Percentiles rank a stretch among this genome's conserved stretches.
These are phyloP conservation scores for Euclidia mi DNA, from an alignment of 2,888 invertebrate species.

Conservation along the genomic window DNA sequence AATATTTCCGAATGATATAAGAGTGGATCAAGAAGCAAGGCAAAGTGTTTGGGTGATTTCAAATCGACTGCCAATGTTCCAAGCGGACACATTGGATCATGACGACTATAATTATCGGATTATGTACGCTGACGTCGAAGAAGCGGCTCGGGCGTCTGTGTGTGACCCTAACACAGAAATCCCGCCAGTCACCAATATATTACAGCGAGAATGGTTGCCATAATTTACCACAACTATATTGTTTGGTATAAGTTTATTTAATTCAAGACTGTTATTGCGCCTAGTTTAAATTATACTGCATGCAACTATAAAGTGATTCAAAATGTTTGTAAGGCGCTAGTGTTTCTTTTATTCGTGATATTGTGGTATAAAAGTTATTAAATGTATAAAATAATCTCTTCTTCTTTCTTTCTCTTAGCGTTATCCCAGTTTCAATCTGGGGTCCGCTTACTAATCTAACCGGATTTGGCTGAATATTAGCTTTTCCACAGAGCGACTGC, in stretches of 20 bases:
- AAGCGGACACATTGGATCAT: conserved; percentile 91
- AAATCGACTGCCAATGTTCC: conserved; percentile 93
- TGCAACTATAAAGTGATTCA: background rate
- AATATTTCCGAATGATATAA: conserved; percentile 95
- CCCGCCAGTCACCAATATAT: conserved; percentile 14
- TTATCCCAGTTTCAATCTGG: no score
- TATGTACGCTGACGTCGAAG: conserved; percentile 91
- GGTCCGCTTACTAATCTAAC: no score
- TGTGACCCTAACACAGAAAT: conserved; percentile 91
- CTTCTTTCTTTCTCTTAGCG: no score
- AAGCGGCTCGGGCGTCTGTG: conserved; percentile 91
- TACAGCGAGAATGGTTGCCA: conserved; percentile 60
- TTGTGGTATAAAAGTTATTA: no score
- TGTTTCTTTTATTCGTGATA: background rate
- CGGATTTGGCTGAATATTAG: no score
- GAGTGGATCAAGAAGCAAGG: conserved; percentile 92
- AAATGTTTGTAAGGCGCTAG: background rate
- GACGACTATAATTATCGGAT: conserved; percentile 93
- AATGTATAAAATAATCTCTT: no score
- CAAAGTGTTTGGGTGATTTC: conserved; percentile 94
- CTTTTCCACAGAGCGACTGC: no score
- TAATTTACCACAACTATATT: conserved; percentile 45
- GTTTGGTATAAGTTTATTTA: conserved; percentile 14
- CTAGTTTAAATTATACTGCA: background rate
- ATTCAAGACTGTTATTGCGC: background rate